Conservation (phyloP, 1,140 invertebrate species). For the Drosophila varians region DNA sequence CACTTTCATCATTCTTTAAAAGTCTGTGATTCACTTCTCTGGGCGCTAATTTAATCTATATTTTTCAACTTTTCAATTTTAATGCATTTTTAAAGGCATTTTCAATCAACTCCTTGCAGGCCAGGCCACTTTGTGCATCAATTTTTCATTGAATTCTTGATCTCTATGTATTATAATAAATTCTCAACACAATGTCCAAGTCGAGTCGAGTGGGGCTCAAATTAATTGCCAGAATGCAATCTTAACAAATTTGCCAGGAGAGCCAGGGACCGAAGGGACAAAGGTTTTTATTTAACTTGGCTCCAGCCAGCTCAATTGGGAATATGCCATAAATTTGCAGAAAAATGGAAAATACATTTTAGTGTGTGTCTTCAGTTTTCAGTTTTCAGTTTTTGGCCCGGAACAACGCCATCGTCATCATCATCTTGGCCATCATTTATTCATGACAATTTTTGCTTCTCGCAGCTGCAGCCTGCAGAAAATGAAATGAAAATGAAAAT, state of each 20-base stretch:
- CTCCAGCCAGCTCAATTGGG: slow-evolving; percentile 37
- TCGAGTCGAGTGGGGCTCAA: slow-evolving; percentile 13
- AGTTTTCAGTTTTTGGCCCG: slow-evolving; percentile 3
- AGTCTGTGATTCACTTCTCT: not conserved
- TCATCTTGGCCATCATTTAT: slow-evolving; percentile 57
- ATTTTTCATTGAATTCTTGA: slow-evolving; percentile 50
- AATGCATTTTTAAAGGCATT: slow-evolving; percentile 13
- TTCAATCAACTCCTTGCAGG: slow-evolving; percentile 29
- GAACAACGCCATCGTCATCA: slow-evolving; percentile 19
- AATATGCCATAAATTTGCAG: slow-evolving; percentile 62
- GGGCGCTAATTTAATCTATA: no score
- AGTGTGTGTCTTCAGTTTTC: slow-evolving; percentile 26
- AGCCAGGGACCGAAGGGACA: slow-evolving; percentile 1
- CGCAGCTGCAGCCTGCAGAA: slow-evolving; percentile 36
- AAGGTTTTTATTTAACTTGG: slow-evolving; percentile 36
- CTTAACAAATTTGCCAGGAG: slow-evolving; percentile 30
- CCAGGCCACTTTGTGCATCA: slow-evolving; percentile 31
- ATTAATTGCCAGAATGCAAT: slow-evolving; percentile 30
- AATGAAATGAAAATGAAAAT: slow-evolving; percentile 46
- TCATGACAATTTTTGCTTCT: slow-evolving; percentile 54
- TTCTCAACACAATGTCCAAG: slow-evolving; percentile 9
- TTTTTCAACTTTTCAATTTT: no score
- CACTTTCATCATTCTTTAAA: not conserved
- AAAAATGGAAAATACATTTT: slow-evolving; percentile 35
- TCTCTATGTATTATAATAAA: slow-evolving; percentile 20